phyloP scores from a whole-genome alignment of 2,888 invertebrate genomes.

The Pilophorus perplexus region DNA sequence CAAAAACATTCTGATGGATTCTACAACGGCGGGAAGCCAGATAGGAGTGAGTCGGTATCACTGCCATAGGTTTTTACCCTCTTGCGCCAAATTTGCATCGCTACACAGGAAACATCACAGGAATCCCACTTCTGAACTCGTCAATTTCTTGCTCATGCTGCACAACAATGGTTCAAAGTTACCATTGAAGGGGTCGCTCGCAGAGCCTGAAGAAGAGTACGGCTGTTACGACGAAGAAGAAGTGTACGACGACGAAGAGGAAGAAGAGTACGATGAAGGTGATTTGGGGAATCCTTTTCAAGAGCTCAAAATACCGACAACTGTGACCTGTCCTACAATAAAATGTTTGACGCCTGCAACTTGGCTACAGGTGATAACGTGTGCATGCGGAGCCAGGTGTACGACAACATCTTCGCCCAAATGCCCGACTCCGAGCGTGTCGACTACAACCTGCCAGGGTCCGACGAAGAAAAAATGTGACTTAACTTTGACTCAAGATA shows the following conservation, averaged over 20 bases:
- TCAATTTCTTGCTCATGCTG: constrained; percentile 1
- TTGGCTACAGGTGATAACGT: no score
- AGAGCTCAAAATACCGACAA: background rate
- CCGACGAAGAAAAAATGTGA: no score
- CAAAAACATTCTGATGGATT: background rate
- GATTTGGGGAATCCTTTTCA: background rate
- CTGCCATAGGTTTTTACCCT: background rate
- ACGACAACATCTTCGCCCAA: no score
- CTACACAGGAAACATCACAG: background rate
- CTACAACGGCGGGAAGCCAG: background rate
- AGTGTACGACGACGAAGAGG: background rate
- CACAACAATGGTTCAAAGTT: background rate
- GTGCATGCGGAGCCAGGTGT: no score
- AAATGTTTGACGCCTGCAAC: no score
- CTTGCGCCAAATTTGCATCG: background rate
- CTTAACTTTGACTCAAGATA: no score
- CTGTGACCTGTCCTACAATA: no score
- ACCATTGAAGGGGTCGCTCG: no score
- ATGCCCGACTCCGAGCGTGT: no score
- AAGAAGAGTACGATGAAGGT: background rate
- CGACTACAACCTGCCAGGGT: no score
- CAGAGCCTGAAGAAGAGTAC: constrained; percentile 4
- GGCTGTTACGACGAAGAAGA: background rate
- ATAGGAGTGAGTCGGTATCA: background rate
- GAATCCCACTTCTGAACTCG: background rate